Base-by-base conservation (phyloP, 2,888 invertebrate genomes). In the Dione vanillae region DNA sequence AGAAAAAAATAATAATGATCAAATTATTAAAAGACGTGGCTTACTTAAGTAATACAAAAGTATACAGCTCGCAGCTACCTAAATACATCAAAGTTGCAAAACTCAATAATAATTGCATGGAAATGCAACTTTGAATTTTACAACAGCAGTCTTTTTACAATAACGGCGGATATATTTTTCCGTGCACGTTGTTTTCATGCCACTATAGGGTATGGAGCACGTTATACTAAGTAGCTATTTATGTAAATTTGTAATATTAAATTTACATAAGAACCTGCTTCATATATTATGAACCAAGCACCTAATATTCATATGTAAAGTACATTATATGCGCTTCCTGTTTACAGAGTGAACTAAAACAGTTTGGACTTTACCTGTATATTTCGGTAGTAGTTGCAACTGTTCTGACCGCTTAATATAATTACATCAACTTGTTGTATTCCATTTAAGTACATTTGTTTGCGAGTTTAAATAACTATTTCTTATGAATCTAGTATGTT, bases 191-290 rank as follows among this genome's bases (percentile, higher is more conserved):
- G 67, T 61, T 67, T 52, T 41, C 59, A 51, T 59, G 20, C 52
- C 54, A 64, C 47, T 45, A 45, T 56, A 65, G 54, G 52, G 69
- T 65, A 65, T 72, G 70, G 67, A 66, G 69, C 69, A 47, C 51
- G 70, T 67, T 64, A 58, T 59, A 43, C 65, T 45, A 66, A 70
- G 64, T 72, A 64, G 40, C 67, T 70, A 72, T 72, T 70, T 73
- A 71, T 73, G 70, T 71, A 73, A 73, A 71, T 73, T 71, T 66
- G 73, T 70, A 70, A 68, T 65, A 68, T 70, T 65, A 71, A 71
- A 70, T 71, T 73, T 67, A 75, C 74, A 70, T 70, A 73, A 71
- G 71, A 67, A 71, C 69, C 72, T 74, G 74, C 54, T 67, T 67
- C 67, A 66, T 67, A 70, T 72, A 66, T 70, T 72, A 72, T 62